These are phyloP conservation scores for Lasius platythorax DNA, from an alignment of 2,888 invertebrate species.

Conservation along the genomic window DNA sequence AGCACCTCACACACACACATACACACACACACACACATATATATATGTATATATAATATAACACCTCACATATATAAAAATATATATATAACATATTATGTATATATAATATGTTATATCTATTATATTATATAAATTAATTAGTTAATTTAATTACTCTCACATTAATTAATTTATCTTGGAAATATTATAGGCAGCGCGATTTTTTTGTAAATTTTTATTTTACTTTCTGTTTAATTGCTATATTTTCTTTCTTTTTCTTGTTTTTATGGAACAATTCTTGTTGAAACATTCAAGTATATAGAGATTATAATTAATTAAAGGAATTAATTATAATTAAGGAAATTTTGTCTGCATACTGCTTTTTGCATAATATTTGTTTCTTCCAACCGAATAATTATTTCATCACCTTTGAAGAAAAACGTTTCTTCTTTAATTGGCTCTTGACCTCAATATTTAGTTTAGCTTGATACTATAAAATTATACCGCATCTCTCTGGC, in stretches of 20 bases:
- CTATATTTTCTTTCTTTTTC: background rate
- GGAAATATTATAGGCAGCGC: too few species aligned
- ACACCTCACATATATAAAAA: too few species aligned
- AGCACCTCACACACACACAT: too few species aligned
- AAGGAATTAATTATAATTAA: background rate
- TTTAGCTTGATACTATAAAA: background rate
- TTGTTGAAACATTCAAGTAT: background rate
- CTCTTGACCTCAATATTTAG: background rate
- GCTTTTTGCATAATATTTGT: background rate
- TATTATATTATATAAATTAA: too few species aligned
- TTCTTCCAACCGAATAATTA: background rate
- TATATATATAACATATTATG: too few species aligned
- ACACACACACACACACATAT: too few species aligned
- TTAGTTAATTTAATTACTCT: too few species aligned
- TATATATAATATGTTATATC: background rate
- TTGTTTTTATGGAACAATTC: background rate
- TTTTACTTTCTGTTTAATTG: too few species aligned
- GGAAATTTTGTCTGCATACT: background rate
- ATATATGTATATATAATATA: too few species aligned
- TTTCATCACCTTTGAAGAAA: background rate
- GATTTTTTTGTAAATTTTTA: too few species aligned
- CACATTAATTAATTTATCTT: too few species aligned
- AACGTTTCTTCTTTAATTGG: background rate
- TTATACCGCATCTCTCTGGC: background rate
- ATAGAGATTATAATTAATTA: background rate